Percentiles rank a stretch among this genome's conserved stretches.
Conservation (phyloP, 2,797 vertebrate genomes). For the Rousettus madagascariensis region DNA sequence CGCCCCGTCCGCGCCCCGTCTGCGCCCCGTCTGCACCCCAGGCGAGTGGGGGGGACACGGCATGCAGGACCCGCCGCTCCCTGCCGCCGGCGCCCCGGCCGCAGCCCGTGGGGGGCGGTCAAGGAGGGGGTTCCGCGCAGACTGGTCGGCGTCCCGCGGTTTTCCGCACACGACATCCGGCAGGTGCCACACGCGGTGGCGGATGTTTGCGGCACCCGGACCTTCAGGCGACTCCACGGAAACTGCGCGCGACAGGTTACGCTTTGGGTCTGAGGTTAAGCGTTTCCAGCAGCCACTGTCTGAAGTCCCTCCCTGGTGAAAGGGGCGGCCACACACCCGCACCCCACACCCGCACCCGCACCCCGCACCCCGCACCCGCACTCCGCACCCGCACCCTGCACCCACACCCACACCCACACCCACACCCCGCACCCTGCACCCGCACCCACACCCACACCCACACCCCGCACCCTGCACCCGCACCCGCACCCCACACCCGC, state of each 20-base stretch:
- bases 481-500: constrained; percentile 58
- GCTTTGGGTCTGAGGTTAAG: neutral
- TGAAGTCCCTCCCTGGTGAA: constrained; percentile 63
- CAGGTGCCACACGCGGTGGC: rapidly evolving
- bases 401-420: no score
- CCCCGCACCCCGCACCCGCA: no score
- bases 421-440: no score
- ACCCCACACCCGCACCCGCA: neutral
- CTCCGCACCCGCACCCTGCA: constrained; percentile 47
- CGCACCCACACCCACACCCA: no score
- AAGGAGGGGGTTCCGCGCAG: rapidly evolving
- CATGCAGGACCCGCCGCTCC: rapidly evolving
- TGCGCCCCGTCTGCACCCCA: no score
- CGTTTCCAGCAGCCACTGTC: constrained; percentile 33
- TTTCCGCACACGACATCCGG: neutral
- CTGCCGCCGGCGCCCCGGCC: rapidly evolving
- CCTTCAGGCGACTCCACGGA: rapidly evolving
- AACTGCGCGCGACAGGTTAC: neutral
- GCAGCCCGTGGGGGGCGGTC: rapidly evolving
- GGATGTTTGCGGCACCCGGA: rapidly evolving
- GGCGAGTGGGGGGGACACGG: neutral
- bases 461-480: neutral
- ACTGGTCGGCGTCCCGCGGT: rapidly evolving
- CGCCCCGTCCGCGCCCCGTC: rapidly evolving
- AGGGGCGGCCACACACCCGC: constrained; percentile 63